Base-by-base conservation (phyloP, 2,888 invertebrate genomes). In the Caenorhabditis panamensis region DNA sequence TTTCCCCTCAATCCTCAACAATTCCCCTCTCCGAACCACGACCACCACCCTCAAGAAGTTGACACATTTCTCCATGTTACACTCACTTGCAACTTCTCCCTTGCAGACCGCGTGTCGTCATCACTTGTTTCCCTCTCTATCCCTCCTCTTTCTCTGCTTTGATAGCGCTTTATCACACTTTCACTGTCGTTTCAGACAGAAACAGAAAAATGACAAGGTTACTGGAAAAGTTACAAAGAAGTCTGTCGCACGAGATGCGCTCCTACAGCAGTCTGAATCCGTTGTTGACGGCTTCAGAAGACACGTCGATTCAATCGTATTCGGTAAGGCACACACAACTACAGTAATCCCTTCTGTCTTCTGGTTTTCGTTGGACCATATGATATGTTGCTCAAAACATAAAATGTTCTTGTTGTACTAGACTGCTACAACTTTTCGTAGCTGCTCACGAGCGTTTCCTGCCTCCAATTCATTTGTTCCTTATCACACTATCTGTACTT, bases 181-280 rank as follows among this genome's bases (percentile, higher is more conserved):
- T 49, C 20, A 36, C 49, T 28, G n/a, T 2, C 13, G 44, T 58
- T 56, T 41, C 51, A 49, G 53, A 47, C n/a, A 31, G n/a, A 24
- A 2, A 53, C 6, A 53, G 24, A 62, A 66, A 49, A 37, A 79
- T 75, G 64, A 61, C 79, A 37, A 62, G 76, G 53, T 67, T 76
- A 56, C 58, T 80, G 31, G 71, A 80, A 56, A 76, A 80, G 66
- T 26, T 76, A 16, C 75, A 80, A 18, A 41, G 79, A 54, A 79
- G 68, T 41, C 53, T 79, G 1, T 79, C 79, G 47, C 73, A 79
- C 44, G 79, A 79, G 41, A 79, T 79, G 79, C 58, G 79, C 54
- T 79, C 79, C 31, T 79, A 79, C 64, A 79, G 75, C 26, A 73
- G 73, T 28, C 64, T 79, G 31, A 79, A 79, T 31, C 68, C 72